Evolutionary conservation across 23 tunicate species (phyloP).

Genomic region (Oikopleura dioica): DNA sequence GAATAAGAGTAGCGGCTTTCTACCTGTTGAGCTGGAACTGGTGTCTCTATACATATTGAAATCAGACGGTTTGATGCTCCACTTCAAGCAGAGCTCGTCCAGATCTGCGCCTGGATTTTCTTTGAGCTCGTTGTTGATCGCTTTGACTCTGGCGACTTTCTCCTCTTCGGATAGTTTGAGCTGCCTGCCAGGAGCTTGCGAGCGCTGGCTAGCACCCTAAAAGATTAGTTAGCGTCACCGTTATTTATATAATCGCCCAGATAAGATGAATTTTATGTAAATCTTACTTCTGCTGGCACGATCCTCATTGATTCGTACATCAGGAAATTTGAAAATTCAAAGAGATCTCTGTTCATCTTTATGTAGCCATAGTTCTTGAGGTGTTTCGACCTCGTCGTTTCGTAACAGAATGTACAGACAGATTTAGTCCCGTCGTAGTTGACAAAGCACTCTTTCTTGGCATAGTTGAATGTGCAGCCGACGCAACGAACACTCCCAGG

Average conservation of each 20-base stretch:
- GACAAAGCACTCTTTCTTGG: neutral
- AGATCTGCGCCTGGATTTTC: neutral
- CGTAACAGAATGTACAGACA: constrained; percentile 11
- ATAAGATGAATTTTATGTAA: neutral
- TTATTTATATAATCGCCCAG: neutral
- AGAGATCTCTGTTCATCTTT: too few species aligned
- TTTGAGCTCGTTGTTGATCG: neutral
- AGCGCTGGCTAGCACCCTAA: neutral
- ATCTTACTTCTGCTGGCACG: neutral
- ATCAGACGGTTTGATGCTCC: neutral
- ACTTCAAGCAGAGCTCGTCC: neutral
- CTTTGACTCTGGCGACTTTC: neutral
- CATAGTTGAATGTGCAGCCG: neutral
- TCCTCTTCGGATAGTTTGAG: constrained; percentile 1
- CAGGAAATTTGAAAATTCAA: neutral
- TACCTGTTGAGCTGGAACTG: too few species aligned
- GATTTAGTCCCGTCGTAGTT: neutral
- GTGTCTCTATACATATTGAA: neutral
- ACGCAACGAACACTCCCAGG: neutral
- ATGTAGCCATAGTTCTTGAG: neutral
- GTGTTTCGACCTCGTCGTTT: neutral
- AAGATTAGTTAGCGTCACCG: too few species aligned
- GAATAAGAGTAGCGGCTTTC: too few species aligned
- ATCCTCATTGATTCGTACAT: neutral
- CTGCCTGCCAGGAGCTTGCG: neutral